Conservation (phyloP, 2,113 vertebrate genomes). For the Arizona elegans region DNA sequence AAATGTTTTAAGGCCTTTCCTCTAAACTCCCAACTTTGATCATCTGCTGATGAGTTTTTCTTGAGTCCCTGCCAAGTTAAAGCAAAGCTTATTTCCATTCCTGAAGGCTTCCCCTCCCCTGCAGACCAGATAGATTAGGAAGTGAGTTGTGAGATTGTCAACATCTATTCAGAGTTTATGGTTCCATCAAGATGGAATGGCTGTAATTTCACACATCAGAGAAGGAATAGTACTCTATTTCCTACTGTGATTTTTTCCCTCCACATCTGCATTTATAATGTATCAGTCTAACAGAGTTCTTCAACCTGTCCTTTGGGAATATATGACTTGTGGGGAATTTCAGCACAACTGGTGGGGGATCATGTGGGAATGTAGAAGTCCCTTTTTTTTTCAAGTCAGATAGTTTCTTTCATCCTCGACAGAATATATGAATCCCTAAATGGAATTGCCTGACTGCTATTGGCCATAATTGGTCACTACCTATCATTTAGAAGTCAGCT, state of each 20-base stretch:
- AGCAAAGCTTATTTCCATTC: constrained; percentile 33
- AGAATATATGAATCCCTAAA: background rate
- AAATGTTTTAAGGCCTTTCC: constrained; percentile 29
- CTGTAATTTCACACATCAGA: background rate
- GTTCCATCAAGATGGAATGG: background rate
- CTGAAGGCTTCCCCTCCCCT: rapidly evolving
- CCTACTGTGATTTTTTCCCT: background rate
- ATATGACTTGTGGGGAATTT: background rate
- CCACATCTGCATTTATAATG: background rate
- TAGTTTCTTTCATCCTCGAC: background rate
- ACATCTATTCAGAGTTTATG: rapidly evolving
- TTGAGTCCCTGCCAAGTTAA: constrained; percentile 9
- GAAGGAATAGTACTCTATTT: background rate
- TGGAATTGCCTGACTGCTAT: background rate
- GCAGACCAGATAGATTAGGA: background rate
- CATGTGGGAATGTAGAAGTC: background rate
- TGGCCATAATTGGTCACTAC: background rate
- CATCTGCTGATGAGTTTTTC: constrained; percentile 38
- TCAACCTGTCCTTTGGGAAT: background rate
- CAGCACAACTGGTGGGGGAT: background rate
- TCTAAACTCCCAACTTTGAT: constrained; percentile 29
- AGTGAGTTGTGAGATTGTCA: constrained; percentile 8
- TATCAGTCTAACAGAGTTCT: background rate
- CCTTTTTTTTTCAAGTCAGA: background rate
- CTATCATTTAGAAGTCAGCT: background rate